phyloP scores from a whole-genome alignment of 2,797 vertebrate genomes.

The Macrochelys suwanniensis region DNA sequence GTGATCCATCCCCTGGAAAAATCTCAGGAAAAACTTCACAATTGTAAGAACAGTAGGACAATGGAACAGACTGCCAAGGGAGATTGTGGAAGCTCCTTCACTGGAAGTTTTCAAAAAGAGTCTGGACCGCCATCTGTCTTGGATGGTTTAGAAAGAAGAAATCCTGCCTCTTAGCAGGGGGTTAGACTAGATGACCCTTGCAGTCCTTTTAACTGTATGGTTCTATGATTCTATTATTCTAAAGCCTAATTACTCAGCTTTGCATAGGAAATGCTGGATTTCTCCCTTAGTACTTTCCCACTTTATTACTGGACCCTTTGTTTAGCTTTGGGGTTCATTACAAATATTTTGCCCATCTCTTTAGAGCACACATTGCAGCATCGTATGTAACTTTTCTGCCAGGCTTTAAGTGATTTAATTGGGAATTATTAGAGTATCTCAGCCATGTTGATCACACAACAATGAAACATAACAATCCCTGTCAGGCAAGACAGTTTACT shows the following conservation, averaged over 20 bases:
- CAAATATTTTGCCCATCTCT: neutral
- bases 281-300: neutral
- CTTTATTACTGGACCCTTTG: neutral
- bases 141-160: neutral
- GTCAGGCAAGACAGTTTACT: neutral
- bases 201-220: neutral
- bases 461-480: neutral
- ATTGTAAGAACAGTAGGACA: neutral
- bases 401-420: conserved; percentile 30
- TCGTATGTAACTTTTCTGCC: neutral
- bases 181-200: neutral
- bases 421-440: conserved; percentile 2
- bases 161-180: neutral
- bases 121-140: neutral
- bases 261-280: no score
- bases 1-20: no score
- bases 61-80: neutral
- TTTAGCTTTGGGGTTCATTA: neutral
- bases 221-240: neutral
- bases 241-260: neutral
- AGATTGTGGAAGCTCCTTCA: neutral
- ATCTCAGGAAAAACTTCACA: neutral
- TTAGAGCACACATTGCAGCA: neutral
- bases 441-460: neutral
- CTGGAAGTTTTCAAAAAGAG: neutral